Conservation (phyloP, 2,888 invertebrate species). For the Rotaria magnacalcarata region DNA sequence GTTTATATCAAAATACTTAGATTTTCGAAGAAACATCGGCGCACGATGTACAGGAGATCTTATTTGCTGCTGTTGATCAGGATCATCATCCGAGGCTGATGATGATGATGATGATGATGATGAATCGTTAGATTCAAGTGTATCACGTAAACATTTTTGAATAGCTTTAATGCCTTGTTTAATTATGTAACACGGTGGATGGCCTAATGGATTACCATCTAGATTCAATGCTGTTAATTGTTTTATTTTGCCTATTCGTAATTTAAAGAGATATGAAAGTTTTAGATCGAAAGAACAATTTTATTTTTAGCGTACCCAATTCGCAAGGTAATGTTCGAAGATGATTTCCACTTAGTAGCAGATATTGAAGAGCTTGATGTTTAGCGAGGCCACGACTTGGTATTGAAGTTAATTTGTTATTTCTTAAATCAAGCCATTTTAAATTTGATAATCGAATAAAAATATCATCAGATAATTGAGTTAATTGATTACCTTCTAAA, state of each 20-base stretch:
- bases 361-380: slow-evolving; percentile 53
- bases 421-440: slow-evolving; percentile 56
- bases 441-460: slow-evolving; percentile 54
- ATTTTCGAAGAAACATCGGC: background rate
- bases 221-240: slow-evolving; percentile 56
- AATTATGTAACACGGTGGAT: slow-evolving; percentile 55
- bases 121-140: slow-evolving; percentile 48
- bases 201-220: slow-evolving; percentile 55
- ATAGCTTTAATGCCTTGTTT: slow-evolving; percentile 54
- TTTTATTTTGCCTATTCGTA: slow-evolving; percentile 52
- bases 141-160: slow-evolving; percentile 52
- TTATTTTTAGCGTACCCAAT: slow-evolving; percentile 50
- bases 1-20: background rate
- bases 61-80: background rate
- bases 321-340: slow-evolving; percentile 55
- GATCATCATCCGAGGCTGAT: no score
- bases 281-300: background rate
- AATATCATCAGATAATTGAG: slow-evolving; percentile 54
- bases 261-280: slow-evolving; percentile 37
- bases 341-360: slow-evolving; percentile 55
- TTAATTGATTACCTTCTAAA: slow-evolving; percentile 55
- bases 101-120: background rate
- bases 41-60: background rate
- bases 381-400: slow-evolving; percentile 53
- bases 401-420: slow-evolving; percentile 53